These are phyloP conservation scores for Drosophila fungiperda DNA, from an alignment of 2,888 invertebrate species.

Conservation along the genomic window DNA sequence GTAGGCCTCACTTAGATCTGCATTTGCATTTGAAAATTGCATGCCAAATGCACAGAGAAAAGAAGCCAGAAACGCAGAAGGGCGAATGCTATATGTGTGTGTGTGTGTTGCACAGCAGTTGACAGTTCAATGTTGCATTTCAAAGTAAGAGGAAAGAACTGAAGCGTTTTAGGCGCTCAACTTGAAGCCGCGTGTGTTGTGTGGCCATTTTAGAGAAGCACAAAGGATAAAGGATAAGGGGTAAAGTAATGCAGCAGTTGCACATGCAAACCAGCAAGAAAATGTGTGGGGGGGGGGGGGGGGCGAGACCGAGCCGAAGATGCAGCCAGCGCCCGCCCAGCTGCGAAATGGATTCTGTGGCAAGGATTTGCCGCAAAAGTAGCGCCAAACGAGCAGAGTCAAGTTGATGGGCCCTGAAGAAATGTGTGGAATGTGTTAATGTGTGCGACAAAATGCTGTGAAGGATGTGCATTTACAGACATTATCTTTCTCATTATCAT, in stretches of 20 bases:
- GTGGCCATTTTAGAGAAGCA: slow-evolving; percentile 53
- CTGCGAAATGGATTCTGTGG: neutral
- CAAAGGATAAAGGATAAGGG: slow-evolving; percentile 45
- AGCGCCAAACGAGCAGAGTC: slow-evolving; percentile 69
- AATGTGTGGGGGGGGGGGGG: neutral
- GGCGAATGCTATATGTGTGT: too few relatives aligned
- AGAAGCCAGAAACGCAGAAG: slow-evolving; percentile 1
- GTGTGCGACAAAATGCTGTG: neutral
- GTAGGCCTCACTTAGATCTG: slow-evolving; percentile 44
- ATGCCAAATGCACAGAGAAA: slow-evolving; percentile 65
- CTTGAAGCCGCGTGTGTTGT: slow-evolving; percentile 46
- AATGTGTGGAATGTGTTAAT: slow-evolving; percentile 21
- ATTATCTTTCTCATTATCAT: neutral
- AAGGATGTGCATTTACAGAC: neutral
- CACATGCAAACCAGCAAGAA: neutral
- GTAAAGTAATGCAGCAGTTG: slow-evolving; percentile 34
- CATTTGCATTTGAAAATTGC: slow-evolving; percentile 74
- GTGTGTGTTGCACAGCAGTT: slow-evolving; percentile 49
- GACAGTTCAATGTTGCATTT: slow-evolving; percentile 78
- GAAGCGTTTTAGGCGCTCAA: slow-evolving; percentile 73
- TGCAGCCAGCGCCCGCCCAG: neutral
- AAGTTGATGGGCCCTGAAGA: slow-evolving; percentile 53
- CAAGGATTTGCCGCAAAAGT: slow-evolving; percentile 58
- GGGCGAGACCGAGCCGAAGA: neutral
- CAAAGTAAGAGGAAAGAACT: slow-evolving; percentile 54